These are phyloP conservation scores for Mylabris phalerata DNA, from an alignment of 1,140 invertebrate species.

Conservation along the genomic window DNA sequence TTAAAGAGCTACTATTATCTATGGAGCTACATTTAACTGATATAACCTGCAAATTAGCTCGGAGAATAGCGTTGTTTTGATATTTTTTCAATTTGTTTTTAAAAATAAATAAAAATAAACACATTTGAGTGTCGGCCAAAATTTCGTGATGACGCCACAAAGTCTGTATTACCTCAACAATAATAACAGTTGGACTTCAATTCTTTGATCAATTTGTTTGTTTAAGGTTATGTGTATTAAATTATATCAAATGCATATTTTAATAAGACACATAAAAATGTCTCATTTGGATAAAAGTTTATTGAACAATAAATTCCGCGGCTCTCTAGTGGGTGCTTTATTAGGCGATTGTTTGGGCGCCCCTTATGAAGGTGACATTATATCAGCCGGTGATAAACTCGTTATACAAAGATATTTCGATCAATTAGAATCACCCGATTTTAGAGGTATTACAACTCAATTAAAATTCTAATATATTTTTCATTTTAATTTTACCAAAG, in stretches of 20 bases:
- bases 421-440: slow-evolving; percentile 50
- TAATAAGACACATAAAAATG: too few relatives aligned
- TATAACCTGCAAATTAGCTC: too few relatives aligned
- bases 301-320: slow-evolving; percentile 56
- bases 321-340: slow-evolving; percentile 59
- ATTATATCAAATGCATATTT: not conserved
- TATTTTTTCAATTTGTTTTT: too few relatives aligned
- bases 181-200: too few relatives aligned
- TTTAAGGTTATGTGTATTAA: not conserved
- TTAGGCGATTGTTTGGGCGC: slow-evolving; percentile 68
- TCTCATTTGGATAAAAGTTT: slow-evolving; percentile 12
- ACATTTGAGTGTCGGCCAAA: too few relatives aligned
- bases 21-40: too few relatives aligned
- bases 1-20: too few relatives aligned
- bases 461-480: not conserved
- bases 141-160: too few relatives aligned
- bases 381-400: slow-evolving; percentile 44
- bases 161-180: too few relatives aligned
- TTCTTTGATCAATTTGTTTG: not conserved
- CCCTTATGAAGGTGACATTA: slow-evolving; percentile 58
- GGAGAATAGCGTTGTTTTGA: too few relatives aligned
- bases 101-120: too few relatives aligned
- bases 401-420: slow-evolving; percentile 54
- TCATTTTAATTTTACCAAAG: slow-evolving; percentile 35
- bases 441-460: slow-evolving; percentile 45